These are phyloP conservation scores for Aspidiotus rigidus DNA, from an alignment of 2,888 invertebrate species.

Conservation along the genomic window DNA sequence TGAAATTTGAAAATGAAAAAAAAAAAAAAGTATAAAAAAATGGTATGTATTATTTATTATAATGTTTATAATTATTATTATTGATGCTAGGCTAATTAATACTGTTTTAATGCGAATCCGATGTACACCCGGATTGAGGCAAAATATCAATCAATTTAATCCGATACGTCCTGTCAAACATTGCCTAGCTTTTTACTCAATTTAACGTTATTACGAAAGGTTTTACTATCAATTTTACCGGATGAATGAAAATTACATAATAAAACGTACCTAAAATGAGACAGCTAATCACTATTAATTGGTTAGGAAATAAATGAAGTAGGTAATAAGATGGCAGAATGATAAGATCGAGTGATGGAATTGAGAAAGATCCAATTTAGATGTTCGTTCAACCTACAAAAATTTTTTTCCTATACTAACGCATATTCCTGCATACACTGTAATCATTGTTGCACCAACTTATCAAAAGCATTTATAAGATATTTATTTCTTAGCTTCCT, in stretches of 20 bases:
- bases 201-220: background rate
- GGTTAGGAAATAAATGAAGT: background rate
- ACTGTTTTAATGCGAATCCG: too few relatives aligned
- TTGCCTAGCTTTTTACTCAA: background rate
- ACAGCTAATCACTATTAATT: background rate
- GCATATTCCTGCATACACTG: background rate
- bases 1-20: background rate
- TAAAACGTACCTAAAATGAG: background rate
- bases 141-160: too few relatives aligned
- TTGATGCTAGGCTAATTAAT: too few relatives aligned
- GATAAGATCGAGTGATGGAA: background rate
- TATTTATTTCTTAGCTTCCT: background rate
- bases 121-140: too few relatives aligned
- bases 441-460: constrained; percentile 8
- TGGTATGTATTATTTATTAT: too few relatives aligned
- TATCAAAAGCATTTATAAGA: constrained; percentile 1
- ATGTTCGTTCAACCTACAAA: constrained; percentile 3
- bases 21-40: too few relatives aligned
- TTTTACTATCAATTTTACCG: too few relatives aligned
- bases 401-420: constrained; percentile 1
- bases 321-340: too few relatives aligned
- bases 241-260: background rate
- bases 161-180: too few relatives aligned
- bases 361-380: background rate
- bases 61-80: too few relatives aligned